Evolutionary conservation across 2,113 vertebrate genomes (phyloP).

Genomic region (Antigone vipio): DNA sequence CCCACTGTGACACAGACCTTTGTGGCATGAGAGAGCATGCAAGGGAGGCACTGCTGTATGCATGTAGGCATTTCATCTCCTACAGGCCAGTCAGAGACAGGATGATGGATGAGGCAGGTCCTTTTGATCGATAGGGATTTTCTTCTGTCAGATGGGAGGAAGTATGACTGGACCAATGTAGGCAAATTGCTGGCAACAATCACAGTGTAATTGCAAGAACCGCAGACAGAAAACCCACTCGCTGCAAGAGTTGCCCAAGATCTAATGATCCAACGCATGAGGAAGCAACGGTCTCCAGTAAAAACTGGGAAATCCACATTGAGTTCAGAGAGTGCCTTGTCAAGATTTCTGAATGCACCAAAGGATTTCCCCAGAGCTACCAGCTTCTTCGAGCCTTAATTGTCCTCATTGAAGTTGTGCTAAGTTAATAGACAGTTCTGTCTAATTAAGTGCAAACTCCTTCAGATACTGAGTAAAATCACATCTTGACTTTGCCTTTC

Average conservation of each 20-base stretch:
- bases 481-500: background rate
- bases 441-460: slow-evolving; percentile 36
- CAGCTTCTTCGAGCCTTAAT: slow-evolving; percentile 17
- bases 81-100: background rate
- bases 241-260: background rate
- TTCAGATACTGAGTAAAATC: background rate
- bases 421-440: slow-evolving; percentile 5
- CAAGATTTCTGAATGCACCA: background rate
- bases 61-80: background rate
- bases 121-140: background rate
- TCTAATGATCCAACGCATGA: background rate
- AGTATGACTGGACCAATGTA: background rate
- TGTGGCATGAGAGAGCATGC: background rate
- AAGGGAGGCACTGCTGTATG: background rate
- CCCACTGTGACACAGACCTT: background rate
- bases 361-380: background rate
- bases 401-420: background rate
- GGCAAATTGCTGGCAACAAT: background rate
- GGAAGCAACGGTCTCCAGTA: background rate
- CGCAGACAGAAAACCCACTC: background rate
- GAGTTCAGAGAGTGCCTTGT: background rate
- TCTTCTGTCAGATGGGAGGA: background rate
- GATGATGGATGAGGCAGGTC: background rate
- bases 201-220: background rate
- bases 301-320: background rate